Evolutionary conservation across 2,888 invertebrate species (phyloP).

Genomic region (Heliconius aoede): DNA sequence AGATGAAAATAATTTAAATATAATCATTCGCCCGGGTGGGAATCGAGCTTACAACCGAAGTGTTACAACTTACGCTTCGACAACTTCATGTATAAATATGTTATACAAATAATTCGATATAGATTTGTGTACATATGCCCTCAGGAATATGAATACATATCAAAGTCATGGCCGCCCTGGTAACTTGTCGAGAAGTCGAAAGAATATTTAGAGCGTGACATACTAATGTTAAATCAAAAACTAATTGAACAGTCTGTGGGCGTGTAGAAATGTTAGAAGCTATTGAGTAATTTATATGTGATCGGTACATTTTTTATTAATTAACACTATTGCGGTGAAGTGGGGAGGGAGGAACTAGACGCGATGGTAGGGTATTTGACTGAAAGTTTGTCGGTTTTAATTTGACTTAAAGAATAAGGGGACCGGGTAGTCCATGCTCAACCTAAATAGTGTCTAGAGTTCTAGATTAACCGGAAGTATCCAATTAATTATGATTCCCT

Average conservation of each 20-base stretch:
- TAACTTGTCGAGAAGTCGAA: conserved; percentile 1
- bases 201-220: conserved; percentile 22
- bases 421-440: too few relatives aligned
- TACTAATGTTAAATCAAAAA: conserved; percentile 11
- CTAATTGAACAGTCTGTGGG: conserved; percentile 8
- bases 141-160: too few relatives aligned
- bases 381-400: neutral
- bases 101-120: too few relatives aligned
- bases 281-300: conserved; percentile 17
- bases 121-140: too few relatives aligned
- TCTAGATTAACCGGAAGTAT: too few relatives aligned
- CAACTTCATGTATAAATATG: too few relatives aligned
- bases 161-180: conserved; percentile 13
- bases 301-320: neutral
- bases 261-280: neutral
- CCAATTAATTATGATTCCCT: too few relatives aligned
- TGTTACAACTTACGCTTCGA: too few relatives aligned
- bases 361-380: neutral
- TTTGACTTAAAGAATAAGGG: neutral
- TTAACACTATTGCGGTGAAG: neutral
- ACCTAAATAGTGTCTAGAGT: too few relatives aligned
- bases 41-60: too few relatives aligned
- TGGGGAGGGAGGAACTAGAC: neutral
- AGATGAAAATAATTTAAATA: too few relatives aligned
- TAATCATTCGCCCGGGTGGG: too few relatives aligned